A percentile compares a stretch with the other conserved stretches of the same genome.
Evolutionary conservation across 2,113 vertebrate genomes (phyloP).

Genomic region (Gorsachius goisagi): DNA sequence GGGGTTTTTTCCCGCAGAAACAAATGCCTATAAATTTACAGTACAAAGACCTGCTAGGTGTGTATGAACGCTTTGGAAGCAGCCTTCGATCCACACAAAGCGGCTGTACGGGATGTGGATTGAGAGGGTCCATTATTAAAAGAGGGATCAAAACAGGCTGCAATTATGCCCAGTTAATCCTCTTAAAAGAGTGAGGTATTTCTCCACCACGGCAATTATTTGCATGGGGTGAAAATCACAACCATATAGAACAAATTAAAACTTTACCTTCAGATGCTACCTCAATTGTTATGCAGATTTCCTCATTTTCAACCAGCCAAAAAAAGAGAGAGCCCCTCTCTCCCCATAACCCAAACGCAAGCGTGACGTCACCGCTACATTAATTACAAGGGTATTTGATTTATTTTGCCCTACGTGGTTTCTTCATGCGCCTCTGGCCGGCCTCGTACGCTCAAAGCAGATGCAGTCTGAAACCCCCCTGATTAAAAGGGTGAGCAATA

Average conservation of each 20-base stretch:
- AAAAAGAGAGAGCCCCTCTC: neutral
- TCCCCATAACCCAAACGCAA: neutral
- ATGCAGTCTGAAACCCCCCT: neutral
- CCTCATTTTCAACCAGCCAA: neutral
- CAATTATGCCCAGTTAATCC: slow-evolving; percentile 78
- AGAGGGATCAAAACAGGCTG: slow-evolving; percentile 71
- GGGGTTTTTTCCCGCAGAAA: neutral
- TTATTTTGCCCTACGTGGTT: neutral
- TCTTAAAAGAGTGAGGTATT: slow-evolving; percentile 74
- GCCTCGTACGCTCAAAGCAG: neutral
- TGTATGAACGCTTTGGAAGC: slow-evolving; percentile 28
- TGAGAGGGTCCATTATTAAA: slow-evolving; percentile 73
- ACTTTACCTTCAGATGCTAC: slow-evolving; percentile 77
- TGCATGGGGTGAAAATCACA: slow-evolving; percentile 71
- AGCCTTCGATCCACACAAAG: slow-evolving; percentile 13
- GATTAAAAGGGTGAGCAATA: slow-evolving; percentile 69
- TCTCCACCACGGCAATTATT: slow-evolving; percentile 71
- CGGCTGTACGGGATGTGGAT: slow-evolving; percentile 32
- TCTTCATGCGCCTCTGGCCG: neutral
- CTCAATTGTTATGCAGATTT: slow-evolving; percentile 74
- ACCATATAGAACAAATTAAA: slow-evolving; percentile 75
- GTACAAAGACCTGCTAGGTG: slow-evolving; percentile 45
- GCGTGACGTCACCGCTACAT: slow-evolving; percentile 12
- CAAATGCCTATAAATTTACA: neutral
- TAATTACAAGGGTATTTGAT: neutral